phyloP scores from a whole-genome alignment of 2,113 vertebrate species.

The Corythornis cristatus region DNA sequence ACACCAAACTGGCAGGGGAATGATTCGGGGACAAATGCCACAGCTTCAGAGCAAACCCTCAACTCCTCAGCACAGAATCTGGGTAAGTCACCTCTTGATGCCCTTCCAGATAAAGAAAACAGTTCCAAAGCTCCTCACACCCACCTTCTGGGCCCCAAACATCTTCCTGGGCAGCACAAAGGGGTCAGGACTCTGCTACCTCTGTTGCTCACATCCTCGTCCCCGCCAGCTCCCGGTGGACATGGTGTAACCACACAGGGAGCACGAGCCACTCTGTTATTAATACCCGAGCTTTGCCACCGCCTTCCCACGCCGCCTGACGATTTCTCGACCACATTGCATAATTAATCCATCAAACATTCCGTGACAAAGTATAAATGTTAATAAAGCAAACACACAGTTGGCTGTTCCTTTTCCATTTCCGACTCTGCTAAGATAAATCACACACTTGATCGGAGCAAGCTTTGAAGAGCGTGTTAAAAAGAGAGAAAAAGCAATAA shows the following conservation, averaged over 20 bases:
- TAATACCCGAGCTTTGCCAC: constrained; percentile 77
- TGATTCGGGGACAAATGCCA: background rate
- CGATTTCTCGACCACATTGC: constrained; percentile 78
- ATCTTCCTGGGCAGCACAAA: rapidly evolving
- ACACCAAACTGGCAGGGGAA: background rate
- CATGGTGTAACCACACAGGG: background rate
- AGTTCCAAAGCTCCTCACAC: rapidly evolving
- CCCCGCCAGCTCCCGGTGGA: background rate
- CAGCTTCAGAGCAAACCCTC: background rate
- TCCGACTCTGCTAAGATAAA: constrained; percentile 71
- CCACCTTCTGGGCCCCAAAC: background rate
- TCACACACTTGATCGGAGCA: constrained; percentile 72
- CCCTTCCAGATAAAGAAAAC: background rate
- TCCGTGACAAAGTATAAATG: constrained; percentile 82
- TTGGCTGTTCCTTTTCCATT: constrained; percentile 79
- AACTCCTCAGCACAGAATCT: background rate
- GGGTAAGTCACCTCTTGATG: background rate
- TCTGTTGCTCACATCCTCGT: background rate
- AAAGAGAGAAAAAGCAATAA: background rate
- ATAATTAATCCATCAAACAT: constrained; percentile 88
- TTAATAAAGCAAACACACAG: constrained; percentile 81
- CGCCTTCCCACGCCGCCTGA: constrained; percentile 71
- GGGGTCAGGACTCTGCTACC: background rate
- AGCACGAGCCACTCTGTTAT: constrained; percentile 59
- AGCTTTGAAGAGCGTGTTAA: constrained; percentile 62